Percentiles rank a stretch among this genome's conserved stretches.
These are phyloP conservation scores for Alethe castanea DNA, from an alignment of 2,113 vertebrate genomes.

Conservation along the genomic window DNA sequence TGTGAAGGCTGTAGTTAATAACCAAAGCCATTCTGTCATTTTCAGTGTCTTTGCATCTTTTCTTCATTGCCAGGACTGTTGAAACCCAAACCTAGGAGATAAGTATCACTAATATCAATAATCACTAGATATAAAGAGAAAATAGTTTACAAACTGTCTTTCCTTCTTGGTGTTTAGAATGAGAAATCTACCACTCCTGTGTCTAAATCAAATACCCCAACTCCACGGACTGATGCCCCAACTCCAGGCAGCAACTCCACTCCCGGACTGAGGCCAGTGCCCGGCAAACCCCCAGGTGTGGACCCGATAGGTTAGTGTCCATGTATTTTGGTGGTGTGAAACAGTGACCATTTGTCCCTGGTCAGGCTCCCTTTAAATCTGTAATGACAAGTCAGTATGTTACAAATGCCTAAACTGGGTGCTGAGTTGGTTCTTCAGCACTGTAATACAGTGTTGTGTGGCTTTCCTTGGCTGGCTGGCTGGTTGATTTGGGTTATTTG, in stretches of 20 bases:
- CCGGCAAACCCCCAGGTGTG: constrained; percentile 82
- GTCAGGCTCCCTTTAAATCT: neutral
- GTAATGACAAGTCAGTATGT: neutral
- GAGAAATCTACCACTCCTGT: constrained; percentile 88
- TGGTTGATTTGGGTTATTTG: neutral
- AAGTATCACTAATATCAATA: neutral
- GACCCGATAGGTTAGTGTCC: constrained; percentile 80
- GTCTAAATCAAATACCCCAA: constrained; percentile 85
- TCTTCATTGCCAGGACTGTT: neutral
- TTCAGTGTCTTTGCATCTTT: neutral
- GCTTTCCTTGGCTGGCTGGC: neutral
- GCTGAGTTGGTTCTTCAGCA: neutral
- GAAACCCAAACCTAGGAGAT: neutral
- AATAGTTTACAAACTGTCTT: neutral
- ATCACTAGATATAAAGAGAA: neutral
- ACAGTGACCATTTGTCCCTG: neutral
- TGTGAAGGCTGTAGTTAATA: neutral
- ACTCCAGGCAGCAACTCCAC: constrained; percentile 84
- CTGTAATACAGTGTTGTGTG: neutral
- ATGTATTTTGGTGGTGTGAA: neutral
- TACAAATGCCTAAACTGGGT: neutral
- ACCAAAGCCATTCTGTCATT: neutral
- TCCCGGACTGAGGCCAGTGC: constrained; percentile 78
- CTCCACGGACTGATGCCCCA: constrained; percentile 81
- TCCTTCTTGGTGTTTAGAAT: constrained; percentile 70